Base-by-base conservation (phyloP, 2,888 invertebrate genomes). In the Sipha maydis region DNA sequence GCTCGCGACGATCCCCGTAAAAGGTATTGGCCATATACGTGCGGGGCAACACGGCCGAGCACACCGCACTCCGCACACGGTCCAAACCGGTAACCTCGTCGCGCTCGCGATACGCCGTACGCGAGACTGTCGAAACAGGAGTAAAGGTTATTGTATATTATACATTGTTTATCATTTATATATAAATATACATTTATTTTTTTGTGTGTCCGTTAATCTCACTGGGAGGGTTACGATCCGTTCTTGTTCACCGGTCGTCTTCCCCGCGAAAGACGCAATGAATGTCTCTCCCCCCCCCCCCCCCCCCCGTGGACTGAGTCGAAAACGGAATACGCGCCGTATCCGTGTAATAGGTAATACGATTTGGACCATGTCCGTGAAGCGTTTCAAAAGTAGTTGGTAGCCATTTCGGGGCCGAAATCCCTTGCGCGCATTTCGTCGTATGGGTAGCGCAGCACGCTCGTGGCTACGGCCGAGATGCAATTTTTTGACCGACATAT, bases 21-120 rank as follows among this genome's bases (percentile, higher is more conserved):
- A 88, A 88, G 88, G 88, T 14, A 88, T 88, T 88, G 88, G 88
- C 88, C 88, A 67, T 88, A 88, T 88, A 82, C 71, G 88, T 80
- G 48, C 85, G 77, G 48, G 48, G 48, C 85, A 71, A n/a, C n/a
- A n/a, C n/a, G n/a, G n/a, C n/a, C n/a, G n/a, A n/a, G n/a, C n/a
- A n/a, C n/a, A 86, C 41, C 34, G 41, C 2, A 3, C 31, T 31
- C 7, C 9, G 61, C n/a, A 61, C 7, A 41, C 48, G 19, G 3
- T 28, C 69, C 28, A 28, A 85, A 85, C 85, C 85, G 85, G 85
- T 85, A 85, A 41, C n/a, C 34, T 25, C 76, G 34, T 34, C 61
- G 56, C 19, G 75, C 19, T 9, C 75, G 25, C 25, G 25, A 61
- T 25, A 61, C 14, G 11, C 48, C 8, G 41, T 48, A 48, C 61